Evolutionary conservation across 2,888 invertebrate genomes (phyloP).

Genomic region (Sphecodes monilicornis): DNA sequence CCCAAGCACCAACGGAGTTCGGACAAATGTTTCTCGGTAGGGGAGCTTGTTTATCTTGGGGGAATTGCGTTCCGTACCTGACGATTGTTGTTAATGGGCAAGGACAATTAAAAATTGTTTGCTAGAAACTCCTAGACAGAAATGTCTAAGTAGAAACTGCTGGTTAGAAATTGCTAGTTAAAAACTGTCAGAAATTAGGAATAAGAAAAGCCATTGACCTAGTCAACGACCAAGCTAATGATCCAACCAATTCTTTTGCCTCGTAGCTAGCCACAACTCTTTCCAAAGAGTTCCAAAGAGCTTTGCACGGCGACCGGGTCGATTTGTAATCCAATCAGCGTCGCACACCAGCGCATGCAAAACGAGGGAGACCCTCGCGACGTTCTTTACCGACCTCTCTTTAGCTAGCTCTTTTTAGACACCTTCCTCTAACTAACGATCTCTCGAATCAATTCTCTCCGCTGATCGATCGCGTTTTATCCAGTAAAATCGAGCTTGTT

Average conservation of each 20-base stretch:
- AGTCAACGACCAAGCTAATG: background rate
- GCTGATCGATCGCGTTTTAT: background rate
- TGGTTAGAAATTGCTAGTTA: background rate
- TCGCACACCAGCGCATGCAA: background rate
- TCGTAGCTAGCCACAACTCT: background rate
- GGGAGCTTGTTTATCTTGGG: background rate
- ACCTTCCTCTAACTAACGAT: background rate
- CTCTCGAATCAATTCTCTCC: background rate
- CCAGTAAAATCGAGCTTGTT: background rate
- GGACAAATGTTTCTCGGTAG: background rate
- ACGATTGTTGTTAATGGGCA: background rate
- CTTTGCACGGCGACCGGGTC: background rate
- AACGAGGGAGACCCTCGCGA: background rate
- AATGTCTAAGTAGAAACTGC: too few species aligned
- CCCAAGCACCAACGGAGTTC: background rate
- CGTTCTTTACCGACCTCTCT: background rate
- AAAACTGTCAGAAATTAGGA: background rate
- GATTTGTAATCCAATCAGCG: constrained; percentile 2
- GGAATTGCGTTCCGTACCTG: background rate
- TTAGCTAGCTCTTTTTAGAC: background rate
- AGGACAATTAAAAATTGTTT: background rate
- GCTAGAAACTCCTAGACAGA: too few species aligned
- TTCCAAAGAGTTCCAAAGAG: background rate
- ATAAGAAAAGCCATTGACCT: background rate
- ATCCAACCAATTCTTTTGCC: background rate